These are phyloP conservation scores for Drosophila neonasuta DNA, from an alignment of 2,888 invertebrate genomes.

Conservation along the genomic window DNA sequence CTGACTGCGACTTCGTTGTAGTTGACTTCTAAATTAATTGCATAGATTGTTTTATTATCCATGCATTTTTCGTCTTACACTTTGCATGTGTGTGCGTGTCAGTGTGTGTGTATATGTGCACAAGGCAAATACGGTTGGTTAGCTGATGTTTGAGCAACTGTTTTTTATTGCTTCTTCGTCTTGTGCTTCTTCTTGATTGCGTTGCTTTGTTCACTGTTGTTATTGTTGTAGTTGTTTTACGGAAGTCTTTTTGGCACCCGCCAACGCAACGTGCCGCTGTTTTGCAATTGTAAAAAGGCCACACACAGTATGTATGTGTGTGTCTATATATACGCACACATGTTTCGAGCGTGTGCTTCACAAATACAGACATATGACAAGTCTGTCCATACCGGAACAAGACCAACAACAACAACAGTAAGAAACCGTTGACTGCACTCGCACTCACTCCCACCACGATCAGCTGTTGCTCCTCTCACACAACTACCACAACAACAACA, in stretches of 20 bases:
- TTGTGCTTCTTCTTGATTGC: conserved; percentile 20
- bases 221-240: conserved; percentile 21
- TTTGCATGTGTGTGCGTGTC: conserved; percentile 1
- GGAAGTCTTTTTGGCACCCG: conserved; percentile 66
- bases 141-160: conserved; percentile 57
- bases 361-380: conserved; percentile 10
- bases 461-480: conserved; percentile 69
- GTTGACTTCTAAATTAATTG: conserved; percentile 57
- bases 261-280: conserved; percentile 70
- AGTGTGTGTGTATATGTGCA: background rate
- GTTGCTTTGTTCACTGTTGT: conserved; percentile 46
- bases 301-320: conserved; percentile 11
- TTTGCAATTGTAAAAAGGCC: conserved; percentile 42
- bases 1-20: conserved; percentile 16
- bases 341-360: background rate
- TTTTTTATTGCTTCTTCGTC: conserved; percentile 28
- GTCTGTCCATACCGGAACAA: conserved; percentile 29
- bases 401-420: conserved; percentile 39
- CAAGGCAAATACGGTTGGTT: conserved; percentile 24
- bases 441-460: conserved; percentile 47
- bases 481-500: conserved; percentile 36
- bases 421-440: conserved; percentile 41
- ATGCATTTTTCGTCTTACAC: conserved; percentile 19
- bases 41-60: conserved; percentile 52
- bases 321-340: background rate